phyloP scores from a whole-genome alignment of 2,888 invertebrate species.

The Dolichopus griseipennis region DNA sequence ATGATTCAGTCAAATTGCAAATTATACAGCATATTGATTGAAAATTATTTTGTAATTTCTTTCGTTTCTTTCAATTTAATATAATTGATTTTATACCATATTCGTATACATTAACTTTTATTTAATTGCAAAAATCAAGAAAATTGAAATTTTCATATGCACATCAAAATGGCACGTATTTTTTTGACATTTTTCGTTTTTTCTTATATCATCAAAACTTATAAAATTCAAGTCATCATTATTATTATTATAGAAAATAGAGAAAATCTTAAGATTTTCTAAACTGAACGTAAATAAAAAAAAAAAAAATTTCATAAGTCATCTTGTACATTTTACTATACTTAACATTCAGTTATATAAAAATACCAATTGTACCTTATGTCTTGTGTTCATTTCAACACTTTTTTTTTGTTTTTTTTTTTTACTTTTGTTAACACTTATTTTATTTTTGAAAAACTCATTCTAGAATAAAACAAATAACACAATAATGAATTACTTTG shows the following conservation, averaged over 20 bases:
- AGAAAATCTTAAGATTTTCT: neutral
- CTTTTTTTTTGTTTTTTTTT: too few species aligned
- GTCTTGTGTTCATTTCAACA: too few species aligned
- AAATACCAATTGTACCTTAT: too few species aligned
- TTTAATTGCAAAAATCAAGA: too few species aligned
- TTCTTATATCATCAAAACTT: neutral
- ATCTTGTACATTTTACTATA: neutral
- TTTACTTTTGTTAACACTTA: neutral
- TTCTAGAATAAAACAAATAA: neutral
- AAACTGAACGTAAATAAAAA: neutral
- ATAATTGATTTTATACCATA: too few species aligned
- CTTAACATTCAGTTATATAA: too few species aligned
- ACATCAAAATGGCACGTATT: neutral
- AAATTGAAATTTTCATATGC: too few species aligned
- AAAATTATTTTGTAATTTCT: too few species aligned
- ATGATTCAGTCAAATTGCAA: too few species aligned
- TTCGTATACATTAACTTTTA: too few species aligned
- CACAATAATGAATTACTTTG: slow-evolving; percentile 1
- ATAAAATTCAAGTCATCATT: neutral
- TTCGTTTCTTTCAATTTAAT: too few species aligned
- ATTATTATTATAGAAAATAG: neutral
- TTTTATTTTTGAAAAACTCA: neutral
- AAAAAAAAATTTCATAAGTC: neutral
- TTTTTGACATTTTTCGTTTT: slow-evolving; percentile 2
- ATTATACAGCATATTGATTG: too few species aligned